Base-by-base conservation (phyloP, 2,888 invertebrate species). In the Agrochola macilenta region DNA sequence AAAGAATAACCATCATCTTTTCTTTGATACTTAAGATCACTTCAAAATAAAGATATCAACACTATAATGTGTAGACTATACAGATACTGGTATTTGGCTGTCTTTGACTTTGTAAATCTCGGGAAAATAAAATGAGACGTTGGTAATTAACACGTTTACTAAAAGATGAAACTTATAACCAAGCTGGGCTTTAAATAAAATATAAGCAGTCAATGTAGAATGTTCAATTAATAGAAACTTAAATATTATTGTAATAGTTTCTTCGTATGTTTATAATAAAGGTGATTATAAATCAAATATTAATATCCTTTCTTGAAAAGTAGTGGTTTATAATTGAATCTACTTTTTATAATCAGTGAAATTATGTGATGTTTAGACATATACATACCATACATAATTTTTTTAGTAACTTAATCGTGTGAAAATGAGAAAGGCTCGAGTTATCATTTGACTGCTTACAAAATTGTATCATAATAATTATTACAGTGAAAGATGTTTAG, bases 171-270 rank as follows among this genome's bases (percentile, higher is more conserved):
- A 69, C 43, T 74, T 85, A n/a, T 86, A 86, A 79, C 71, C 80
- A 82, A 82, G 82, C 78, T 86, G 88, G 89, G 91, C 92, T 92
- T 92, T 91, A 92, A 91, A 88, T 87, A 88, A 76, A 82, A 76
- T 82, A 69, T 80, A 87, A 84, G 80, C 77, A 49, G 76, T 84
- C 84, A 84, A 86, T 83, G 90, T 91, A 91, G 90, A 81, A 86
- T 82, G 88, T 89, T 91, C 91, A 92, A 92, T 92, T 91, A 90
- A 79, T 89, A 90, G 85, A 75, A 77, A 66, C 52, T 79, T 76
- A 74, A 69, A 76, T 63, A 23, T 66, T 46, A 71, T 72, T 80
- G 72, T 73, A 77, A 57, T 65, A 54, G 69, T 65, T 74, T 71
- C 76, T 82, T 82, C 69, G 54, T 63, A 73, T 66, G 68, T 69